Base-by-base conservation (phyloP, 2,888 invertebrate genomes). In the Zygothrica quintamaculata region DNA sequence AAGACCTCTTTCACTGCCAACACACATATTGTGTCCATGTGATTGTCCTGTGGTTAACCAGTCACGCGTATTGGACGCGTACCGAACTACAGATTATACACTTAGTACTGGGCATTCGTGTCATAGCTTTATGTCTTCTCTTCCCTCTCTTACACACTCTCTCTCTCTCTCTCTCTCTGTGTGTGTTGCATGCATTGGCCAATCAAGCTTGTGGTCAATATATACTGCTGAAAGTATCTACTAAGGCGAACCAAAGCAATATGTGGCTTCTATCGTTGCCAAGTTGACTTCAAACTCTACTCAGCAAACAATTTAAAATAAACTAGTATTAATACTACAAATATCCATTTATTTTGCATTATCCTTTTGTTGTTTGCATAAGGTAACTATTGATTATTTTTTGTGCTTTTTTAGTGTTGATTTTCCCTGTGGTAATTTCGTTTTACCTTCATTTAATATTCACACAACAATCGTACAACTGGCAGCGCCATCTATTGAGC, bases 171-270 rank as follows among this genome's bases (percentile, higher is more conserved):
- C 58, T 51, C 64, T 70, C 71, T 50, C 43, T 29, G 39, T 22
- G 18, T 22, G 18, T 22, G 18, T 22, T 22, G 42, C 40, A 65
- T 58, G 53, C 58, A 66, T 65, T 65, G 37, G 59, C 65, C 55
- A 59, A 73, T 67, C 67, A 36, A 42, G 40, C 50, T 67, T 71
- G 68, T 37, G 60, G 67, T 62, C 44, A 51, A 55, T 42, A 16
- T 42, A 16, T 37, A 25, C 36, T 46, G 36, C 5, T 26, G 44
- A 16, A 13, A 6, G 5, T 2, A 22, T 13, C 16, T 9, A 42
- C 29, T 2, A 31, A 11, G 8, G 13, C 22, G 26, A 11, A 29
- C 18, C 34, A 29, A 12, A n/a, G 8, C 46, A 13, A 36, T 22
- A n/a, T n/a, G n/a, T n/a, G n/a, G n/a, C n/a, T n/a, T n/a, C n/a